These are phyloP conservation scores for Manacus vitellinus DNA, from an alignment of 2,113 vertebrate species.

Conservation along the genomic window DNA sequence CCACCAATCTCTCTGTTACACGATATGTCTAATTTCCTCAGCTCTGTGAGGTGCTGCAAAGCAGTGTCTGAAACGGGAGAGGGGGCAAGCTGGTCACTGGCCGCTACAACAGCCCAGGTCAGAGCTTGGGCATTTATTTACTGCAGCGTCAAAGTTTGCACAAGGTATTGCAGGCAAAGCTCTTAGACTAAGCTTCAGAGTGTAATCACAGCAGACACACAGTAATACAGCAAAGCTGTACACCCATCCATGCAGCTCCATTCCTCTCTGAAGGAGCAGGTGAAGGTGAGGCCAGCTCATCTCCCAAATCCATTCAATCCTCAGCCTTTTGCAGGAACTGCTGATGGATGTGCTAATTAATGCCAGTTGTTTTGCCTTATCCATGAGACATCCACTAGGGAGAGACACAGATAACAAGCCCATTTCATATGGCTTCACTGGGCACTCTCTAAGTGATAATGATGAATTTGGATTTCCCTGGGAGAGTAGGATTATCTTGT, in stretches of 20 bases:
- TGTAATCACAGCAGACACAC: conserved; percentile 21
- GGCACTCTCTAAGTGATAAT: background rate
- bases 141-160: background rate
- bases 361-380: background rate
- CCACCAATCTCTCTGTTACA: conserved; percentile 82
- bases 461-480: background rate
- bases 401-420: background rate
- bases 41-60: conserved; percentile 71
- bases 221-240: background rate
- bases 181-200: background rate
- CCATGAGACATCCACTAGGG: background rate
- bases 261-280: conserved; percentile 14
- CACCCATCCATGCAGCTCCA: background rate
- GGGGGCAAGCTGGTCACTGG: background rate
- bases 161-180: conserved; percentile 16
- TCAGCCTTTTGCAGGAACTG: background rate
- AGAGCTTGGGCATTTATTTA: background rate
- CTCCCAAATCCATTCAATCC: background rate
- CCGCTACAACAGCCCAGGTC: background rate
- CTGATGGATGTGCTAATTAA: background rate
- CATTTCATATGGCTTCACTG: background rate
- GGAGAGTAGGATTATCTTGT: background rate
- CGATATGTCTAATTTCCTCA: conserved; percentile 83
- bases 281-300: conserved; percentile 39
- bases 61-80: conserved; percentile 71